Evolutionary conservation across 2,888 invertebrate genomes (phyloP), one percentile per base, ranked within the genome.

Genomic region (Cephus pygmeus): DNA sequence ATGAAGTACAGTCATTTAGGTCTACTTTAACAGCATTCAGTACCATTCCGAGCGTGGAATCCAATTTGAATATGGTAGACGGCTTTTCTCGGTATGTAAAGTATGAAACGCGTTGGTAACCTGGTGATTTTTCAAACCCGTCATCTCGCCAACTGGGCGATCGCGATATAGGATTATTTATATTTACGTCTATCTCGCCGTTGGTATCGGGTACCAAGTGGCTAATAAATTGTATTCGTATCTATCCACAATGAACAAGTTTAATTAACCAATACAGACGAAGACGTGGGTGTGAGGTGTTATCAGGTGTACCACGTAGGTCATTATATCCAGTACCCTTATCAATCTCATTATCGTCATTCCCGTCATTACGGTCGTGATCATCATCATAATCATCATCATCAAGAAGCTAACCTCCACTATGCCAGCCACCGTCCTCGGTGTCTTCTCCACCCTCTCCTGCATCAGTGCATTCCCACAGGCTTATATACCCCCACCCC

Each of bases 391-490:
- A 2, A 56, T 56, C 40, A 56, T 56, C 23, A 56, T 56, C 40
- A 56, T 56, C 40, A 56, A 56, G 23, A 23, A 56, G 15, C 23
- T 23, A 56, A 30, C 76, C 69, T 33, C 36, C 36, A 31, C 69
- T 76, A 36, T 34, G 31, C 35, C 30, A 12, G 31, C 68, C 68
- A 69, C 33, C 31, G 11, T 40, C 68, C 9, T 31, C 34, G 11
- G 15, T 33, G n/a, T 40, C 34, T 73, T 34, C 23, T 73, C 31
- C 31, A 23, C 33, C 69, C 56, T 73, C 73, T 40, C 34, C 40
- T 73, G 40, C 76, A 68, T 30, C 56, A 15, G 23, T 73, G 40
- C 77, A 69, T 73, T 73, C 77, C 68, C 73, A 34, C 36, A 31
- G 15, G 56, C 73, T 77, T 73, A 73, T 77, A 40, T 36, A 35